A percentile compares a stretch with the other conserved stretches of the same genome.
Conservation (phyloP, 2,797 vertebrate species). For the Phataginus tricuspis region DNA sequence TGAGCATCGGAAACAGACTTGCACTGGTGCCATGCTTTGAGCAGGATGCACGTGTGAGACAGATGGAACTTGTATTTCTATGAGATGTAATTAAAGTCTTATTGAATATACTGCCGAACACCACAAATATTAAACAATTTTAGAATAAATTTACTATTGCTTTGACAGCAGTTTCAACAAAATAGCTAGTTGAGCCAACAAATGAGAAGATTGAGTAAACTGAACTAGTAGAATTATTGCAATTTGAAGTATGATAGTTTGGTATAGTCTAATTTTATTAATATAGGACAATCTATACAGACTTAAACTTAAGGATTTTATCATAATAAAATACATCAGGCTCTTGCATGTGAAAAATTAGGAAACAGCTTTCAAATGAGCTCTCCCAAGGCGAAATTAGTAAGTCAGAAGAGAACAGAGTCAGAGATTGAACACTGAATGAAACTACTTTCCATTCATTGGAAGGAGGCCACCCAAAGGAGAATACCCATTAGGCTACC, state of each 20-base stretch:
- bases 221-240: background rate
- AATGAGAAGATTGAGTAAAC: slow-evolving; percentile 59
- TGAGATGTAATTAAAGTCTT: slow-evolving; percentile 81
- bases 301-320: slow-evolving; percentile 33
- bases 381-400: slow-evolving; percentile 34
- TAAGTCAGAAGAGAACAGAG: background rate
- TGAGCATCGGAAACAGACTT: slow-evolving; percentile 80
- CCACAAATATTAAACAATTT: slow-evolving; percentile 78
- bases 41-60: slow-evolving; percentile 79
- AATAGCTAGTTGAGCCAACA: slow-evolving; percentile 76
- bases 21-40: slow-evolving; percentile 76
- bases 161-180: slow-evolving; percentile 83
- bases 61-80: slow-evolving; percentile 85
- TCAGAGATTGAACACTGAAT: background rate
- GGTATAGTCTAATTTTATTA: slow-evolving; percentile 35
- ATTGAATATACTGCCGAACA: slow-evolving; percentile 83
- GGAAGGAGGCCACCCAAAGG: background rate
- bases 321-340: slow-evolving; percentile 44
- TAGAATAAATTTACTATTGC: slow-evolving; percentile 75
- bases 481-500: background rate
- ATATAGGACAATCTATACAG: background rate
- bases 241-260: slow-evolving; percentile 37
- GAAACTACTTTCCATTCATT: background rate
- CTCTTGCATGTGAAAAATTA: slow-evolving; percentile 19
- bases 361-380: slow-evolving; percentile 34